Percentiles rank a stretch among this genome's conserved stretches.
Evolutionary conservation across 2,797 vertebrate genomes (phyloP).

Genomic region (Triplophysa yarkandensis): DNA sequence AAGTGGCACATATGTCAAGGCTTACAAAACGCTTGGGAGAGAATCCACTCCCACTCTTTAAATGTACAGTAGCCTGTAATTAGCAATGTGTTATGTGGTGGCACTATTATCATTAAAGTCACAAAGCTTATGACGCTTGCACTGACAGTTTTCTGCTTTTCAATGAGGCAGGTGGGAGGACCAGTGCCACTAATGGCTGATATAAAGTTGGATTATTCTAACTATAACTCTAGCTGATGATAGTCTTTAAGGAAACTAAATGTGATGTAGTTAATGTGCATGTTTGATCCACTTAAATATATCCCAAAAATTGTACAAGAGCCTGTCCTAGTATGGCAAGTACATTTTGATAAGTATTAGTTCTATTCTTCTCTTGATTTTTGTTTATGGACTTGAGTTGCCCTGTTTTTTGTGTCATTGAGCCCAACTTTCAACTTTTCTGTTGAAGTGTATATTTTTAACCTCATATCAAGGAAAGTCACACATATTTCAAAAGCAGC

Average conservation of each 20-base stretch:
- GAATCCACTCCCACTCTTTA: constrained; percentile 34
- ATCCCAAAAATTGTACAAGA: constrained; percentile 8
- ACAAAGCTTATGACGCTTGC: constrained; percentile 47
- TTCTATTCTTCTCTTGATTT: no score
- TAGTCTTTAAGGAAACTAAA: constrained; percentile 3
- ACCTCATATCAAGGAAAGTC: no score
- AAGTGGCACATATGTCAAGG: constrained; percentile 29
- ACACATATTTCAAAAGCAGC: no score
- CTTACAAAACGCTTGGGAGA: constrained; percentile 35
- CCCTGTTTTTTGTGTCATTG: no score
- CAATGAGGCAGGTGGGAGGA: constrained; percentile 31
- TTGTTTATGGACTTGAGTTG: no score
- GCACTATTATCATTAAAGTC: constrained; percentile 63
- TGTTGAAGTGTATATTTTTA: no score
- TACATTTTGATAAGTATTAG: no score
- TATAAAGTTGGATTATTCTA: constrained; percentile 13
- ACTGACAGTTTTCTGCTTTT: constrained; percentile 20
- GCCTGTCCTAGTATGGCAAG: background rate
- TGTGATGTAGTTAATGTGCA: constrained; percentile 12
- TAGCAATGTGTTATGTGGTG: constrained; percentile 55
- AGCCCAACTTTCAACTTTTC: no score
- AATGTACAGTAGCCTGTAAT: constrained; percentile 56
- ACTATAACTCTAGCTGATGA: constrained; percentile 1
- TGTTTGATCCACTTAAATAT: constrained; percentile 19
- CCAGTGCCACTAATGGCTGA: constrained; percentile 1